Evolutionary conservation across 2,113 vertebrate species (phyloP).

Genomic region (Platanista minor): DNA sequence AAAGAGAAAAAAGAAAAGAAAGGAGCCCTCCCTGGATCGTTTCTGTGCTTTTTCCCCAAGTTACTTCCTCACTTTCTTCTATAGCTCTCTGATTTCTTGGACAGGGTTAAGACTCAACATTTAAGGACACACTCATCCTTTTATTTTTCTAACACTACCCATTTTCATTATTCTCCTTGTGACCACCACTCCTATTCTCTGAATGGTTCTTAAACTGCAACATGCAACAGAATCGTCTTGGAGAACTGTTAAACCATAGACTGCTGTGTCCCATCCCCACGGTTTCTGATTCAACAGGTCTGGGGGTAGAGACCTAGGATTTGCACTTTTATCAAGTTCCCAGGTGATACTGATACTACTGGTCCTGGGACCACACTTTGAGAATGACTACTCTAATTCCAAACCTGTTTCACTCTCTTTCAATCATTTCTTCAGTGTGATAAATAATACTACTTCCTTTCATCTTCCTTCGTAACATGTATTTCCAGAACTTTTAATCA

Average conservation of each 20-base stretch:
- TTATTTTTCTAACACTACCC: neutral
- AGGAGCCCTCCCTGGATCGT: neutral
- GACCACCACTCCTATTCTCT: neutral
- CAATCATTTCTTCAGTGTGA: neutral
- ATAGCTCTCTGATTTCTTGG: neutral
- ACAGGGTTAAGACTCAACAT: neutral
- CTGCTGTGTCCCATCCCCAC: neutral
- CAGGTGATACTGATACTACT: neutral
- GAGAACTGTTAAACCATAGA: neutral
- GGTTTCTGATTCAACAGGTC: neutral
- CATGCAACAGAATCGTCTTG: neutral
- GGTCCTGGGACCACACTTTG: neutral
- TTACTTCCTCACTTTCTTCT: neutral
- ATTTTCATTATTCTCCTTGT: neutral
- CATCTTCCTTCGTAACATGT: neutral
- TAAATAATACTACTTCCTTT: neutral
- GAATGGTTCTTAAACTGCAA: neutral
- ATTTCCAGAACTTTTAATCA: constrained; percentile 26
- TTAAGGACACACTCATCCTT: neutral
- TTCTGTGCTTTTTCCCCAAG: neutral
- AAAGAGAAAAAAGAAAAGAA: accelerated
- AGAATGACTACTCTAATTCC: neutral
- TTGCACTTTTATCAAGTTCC: neutral
- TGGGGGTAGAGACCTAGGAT: neutral
- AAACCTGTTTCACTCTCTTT: neutral